phyloP scores from a whole-genome alignment of 2,888 invertebrate genomes.

The Helobdella robusta region DNA sequence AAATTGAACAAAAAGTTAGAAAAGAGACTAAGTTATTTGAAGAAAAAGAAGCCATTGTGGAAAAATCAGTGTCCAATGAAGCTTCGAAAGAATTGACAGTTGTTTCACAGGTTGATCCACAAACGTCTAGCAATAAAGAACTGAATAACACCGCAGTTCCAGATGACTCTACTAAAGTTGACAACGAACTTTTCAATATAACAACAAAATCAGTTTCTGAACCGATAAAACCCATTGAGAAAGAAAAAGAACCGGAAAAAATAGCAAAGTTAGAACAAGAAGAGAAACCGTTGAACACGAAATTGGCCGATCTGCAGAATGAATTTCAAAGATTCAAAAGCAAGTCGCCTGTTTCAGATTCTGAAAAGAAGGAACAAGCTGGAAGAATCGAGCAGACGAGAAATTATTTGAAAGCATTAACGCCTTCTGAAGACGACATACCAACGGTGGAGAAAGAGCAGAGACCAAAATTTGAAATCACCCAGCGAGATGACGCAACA shows the following conservation, averaged over 20 bases:
- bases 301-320: no score
- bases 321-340: background rate
- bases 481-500: background rate
- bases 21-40: no score
- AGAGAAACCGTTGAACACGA: no score
- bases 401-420: constrained; percentile 22
- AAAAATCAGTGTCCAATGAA: background rate
- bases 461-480: background rate
- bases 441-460: background rate
- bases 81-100: background rate
- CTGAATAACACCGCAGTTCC: background rate
- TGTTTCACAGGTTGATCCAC: no score
- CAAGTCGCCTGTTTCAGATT: background rate
- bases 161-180: background rate
- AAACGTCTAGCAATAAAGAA: no score
- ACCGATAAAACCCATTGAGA: background rate
- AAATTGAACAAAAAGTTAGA: no score
- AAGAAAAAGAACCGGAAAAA: background rate
- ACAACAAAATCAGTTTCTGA: background rate
- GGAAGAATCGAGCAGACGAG: constrained; percentile 21
- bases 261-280: no score
- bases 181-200: background rate
- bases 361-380: constrained; percentile 3
- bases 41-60: background rate
- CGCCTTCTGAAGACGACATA: constrained; percentile 19